Percentiles rank a stretch among this genome's conserved stretches.
Conservation (phyloP, 2,888 invertebrate species). For the Heliconius sara region DNA sequence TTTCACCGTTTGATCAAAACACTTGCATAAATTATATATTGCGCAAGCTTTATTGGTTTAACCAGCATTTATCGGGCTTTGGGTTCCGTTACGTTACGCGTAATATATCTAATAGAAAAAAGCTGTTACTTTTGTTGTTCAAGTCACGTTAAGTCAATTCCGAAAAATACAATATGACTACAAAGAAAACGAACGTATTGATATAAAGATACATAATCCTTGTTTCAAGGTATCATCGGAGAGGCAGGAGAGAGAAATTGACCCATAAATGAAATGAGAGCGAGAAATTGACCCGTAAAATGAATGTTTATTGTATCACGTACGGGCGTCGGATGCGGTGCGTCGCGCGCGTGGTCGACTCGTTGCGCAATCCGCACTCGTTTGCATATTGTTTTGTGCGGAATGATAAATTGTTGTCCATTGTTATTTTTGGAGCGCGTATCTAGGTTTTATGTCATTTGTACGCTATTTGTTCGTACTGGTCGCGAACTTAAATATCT, state of each 20-base stretch:
- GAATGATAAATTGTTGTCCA: constrained; percentile 15
- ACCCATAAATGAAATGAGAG: constrained; percentile 41
- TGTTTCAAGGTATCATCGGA: background rate
- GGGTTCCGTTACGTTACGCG: background rate
- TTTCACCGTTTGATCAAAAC: constrained; percentile 67
- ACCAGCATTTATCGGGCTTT: background rate
- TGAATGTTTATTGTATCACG: constrained; percentile 38
- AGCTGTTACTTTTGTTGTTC: no score
- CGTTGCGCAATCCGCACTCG: constrained; percentile 28
- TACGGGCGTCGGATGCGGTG: background rate
- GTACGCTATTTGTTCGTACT: background rate
- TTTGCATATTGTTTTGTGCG: constrained; percentile 18
- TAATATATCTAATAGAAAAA: background rate
- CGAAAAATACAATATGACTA: background rate
- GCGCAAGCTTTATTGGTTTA: constrained; percentile 53
- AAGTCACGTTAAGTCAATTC: background rate
- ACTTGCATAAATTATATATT: constrained; percentile 62
- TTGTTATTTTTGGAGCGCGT: constrained; percentile 18
- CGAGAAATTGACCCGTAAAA: constrained; percentile 40
- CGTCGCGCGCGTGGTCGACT: constrained; percentile 5
- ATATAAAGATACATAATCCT: background rate
- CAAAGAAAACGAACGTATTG: background rate
- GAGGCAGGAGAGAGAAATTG: constrained; percentile 25
- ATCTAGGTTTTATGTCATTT: constrained; percentile 15
- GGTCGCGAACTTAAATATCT: constrained; percentile 1